Percentiles rank a stretch among this genome's conserved stretches.
Evolutionary conservation across 2,797 vertebrate genomes (phyloP).

Genomic region (Sebastolobus altivelis): DNA sequence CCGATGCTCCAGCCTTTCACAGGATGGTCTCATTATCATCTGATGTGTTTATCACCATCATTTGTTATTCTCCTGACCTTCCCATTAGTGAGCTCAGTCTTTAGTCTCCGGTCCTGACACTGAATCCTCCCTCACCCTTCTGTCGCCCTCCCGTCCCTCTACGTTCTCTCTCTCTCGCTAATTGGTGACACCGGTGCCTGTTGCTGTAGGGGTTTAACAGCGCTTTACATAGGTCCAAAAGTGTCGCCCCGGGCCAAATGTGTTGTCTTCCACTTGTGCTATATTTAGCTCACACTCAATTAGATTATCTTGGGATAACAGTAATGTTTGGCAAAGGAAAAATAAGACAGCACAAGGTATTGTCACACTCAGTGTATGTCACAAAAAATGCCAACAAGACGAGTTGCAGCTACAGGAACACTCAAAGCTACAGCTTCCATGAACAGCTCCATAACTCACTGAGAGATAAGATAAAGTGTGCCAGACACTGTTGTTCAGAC

Average conservation of each 20-base stretch:
- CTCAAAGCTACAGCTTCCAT: slow-evolving; percentile 11
- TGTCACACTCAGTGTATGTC: not conserved
- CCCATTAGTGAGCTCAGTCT: slow-evolving; percentile 47
- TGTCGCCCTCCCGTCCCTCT: slow-evolving; percentile 37
- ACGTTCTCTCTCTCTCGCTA: slow-evolving; percentile 42
- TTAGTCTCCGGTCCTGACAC: slow-evolving; percentile 42
- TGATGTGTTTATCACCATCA: slow-evolving; percentile 35
- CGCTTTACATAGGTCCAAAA: slow-evolving; percentile 54
- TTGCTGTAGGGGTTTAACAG: slow-evolving; percentile 69
- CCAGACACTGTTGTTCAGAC: not conserved
- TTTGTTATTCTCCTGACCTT: slow-evolving; percentile 61
- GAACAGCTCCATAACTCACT: slow-evolving; percentile 5
- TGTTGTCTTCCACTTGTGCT: slow-evolving; percentile 58
- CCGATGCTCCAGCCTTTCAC: not conserved
- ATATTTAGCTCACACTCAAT: slow-evolving; percentile 66
- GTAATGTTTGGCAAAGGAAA: slow-evolving; percentile 27
- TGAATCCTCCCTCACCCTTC: slow-evolving; percentile 30
- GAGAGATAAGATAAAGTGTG: slow-evolving; percentile 36
- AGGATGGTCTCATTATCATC: slow-evolving; percentile 55
- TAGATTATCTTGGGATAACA: slow-evolving; percentile 59
- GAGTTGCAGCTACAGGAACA: not conserved
- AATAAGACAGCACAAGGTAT: not conserved
- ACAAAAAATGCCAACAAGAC: not conserved
- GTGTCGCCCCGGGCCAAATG: slow-evolving; percentile 56
- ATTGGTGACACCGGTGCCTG: slow-evolving; percentile 56